phyloP scores from a whole-genome alignment of 2,113 vertebrate genomes.

The Pontoporia blainvillei region DNA sequence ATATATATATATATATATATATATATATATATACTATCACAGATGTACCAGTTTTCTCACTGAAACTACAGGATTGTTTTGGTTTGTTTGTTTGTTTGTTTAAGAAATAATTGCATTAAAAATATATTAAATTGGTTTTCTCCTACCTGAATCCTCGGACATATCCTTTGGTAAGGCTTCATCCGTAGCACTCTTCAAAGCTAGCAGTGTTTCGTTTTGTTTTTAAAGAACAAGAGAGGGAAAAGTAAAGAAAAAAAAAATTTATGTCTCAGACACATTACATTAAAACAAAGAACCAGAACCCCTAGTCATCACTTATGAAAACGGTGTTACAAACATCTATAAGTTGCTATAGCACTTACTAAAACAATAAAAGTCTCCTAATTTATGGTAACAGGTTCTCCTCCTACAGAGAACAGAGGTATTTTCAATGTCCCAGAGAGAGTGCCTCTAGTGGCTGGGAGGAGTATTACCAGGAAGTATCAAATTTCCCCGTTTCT shows the following conservation, averaged over 20 bases:
- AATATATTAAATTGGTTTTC: slow-evolving; percentile 29
- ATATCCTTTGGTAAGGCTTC: slow-evolving; percentile 80
- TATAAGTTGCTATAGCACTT: slow-evolving; percentile 6
- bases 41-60: slow-evolving; percentile 19
- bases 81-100: not conserved
- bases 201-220: slow-evolving; percentile 62
- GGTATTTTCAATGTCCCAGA: slow-evolving; percentile 10
- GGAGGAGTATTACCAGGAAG: not conserved
- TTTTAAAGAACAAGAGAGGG: slow-evolving; percentile 41
- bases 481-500: not conserved
- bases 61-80: not conserved
- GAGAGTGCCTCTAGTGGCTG: not conserved
- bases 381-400: not conserved
- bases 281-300: slow-evolving; percentile 53
- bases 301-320: not conserved
- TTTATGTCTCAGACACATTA: slow-evolving; percentile 38
- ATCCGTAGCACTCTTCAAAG: slow-evolving; percentile 72
- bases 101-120: slow-evolving; percentile 25
- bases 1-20: too few species aligned
- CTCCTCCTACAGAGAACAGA: not conserved
- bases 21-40: not conserved
- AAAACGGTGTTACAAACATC: slow-evolving; percentile 12
- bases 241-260: not conserved
- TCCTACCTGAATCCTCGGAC: slow-evolving; percentile 82
- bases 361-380: slow-evolving; percentile 31